A percentile compares a stretch with the other conserved stretches of the same genome.
These are phyloP conservation scores for Festucalex cinctus DNA, from an alignment of 2,113 vertebrate species.

Conservation along the genomic window DNA sequence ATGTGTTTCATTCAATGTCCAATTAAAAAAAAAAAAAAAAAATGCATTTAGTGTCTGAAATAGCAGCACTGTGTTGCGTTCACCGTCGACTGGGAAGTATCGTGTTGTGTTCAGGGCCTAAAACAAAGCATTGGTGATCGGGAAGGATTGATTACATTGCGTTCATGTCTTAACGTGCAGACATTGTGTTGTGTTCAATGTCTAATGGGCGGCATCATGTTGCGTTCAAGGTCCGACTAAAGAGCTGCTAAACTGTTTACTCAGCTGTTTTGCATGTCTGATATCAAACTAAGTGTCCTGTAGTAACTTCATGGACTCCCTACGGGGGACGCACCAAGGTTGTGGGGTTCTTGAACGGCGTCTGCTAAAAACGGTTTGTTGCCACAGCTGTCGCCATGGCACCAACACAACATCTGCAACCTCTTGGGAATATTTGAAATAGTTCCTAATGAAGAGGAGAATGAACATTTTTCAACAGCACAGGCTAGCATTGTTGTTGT, in stretches of 20 bases:
- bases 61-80: not conserved
- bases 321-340: not conserved
- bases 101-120: not conserved
- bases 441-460: not conserved
- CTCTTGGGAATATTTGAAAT: not conserved
- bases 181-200: not conserved
- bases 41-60: not conserved
- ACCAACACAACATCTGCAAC: constrained; percentile 29
- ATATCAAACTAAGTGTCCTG: not conserved
- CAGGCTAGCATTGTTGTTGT: not conserved
- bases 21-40: not conserved
- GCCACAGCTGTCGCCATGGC: constrained; percentile 50
- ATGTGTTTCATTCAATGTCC: not conserved
- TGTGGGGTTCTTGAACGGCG: constrained; percentile 1
- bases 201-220: not conserved
- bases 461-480: not conserved
- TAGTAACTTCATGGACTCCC: not conserved
- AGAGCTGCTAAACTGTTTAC: not conserved
- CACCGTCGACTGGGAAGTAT: not conserved
- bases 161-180: not conserved
- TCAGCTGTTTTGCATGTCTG: not conserved
- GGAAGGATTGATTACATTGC: not conserved
- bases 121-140: not conserved
- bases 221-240: not conserved
- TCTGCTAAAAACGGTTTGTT: constrained; percentile 37